Evolutionary conservation across 1,140 invertebrate genomes (phyloP).

Genomic region (Leptinotarsa undecemlineata): DNA sequence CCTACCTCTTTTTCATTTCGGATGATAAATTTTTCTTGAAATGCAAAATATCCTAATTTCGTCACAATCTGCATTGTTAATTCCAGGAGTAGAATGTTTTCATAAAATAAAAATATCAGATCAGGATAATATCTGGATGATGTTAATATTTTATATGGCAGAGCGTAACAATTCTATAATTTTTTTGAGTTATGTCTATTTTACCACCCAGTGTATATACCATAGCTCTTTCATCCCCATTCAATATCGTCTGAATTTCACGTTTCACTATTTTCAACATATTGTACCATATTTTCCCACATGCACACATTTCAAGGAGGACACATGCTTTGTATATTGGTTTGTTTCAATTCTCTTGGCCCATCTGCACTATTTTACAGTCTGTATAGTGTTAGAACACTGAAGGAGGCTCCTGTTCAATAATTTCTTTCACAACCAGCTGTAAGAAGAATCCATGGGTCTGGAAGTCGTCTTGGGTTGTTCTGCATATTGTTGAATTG

Average conservation of each 20-base stretch:
- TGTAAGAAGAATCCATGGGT: constrained; percentile 15
- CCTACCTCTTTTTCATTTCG: too few species aligned
- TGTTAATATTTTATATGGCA: too few species aligned
- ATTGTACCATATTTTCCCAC: constrained; percentile 19
- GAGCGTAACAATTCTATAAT: too few species aligned
- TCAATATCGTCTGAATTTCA: neutral
- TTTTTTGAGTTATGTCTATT: too few species aligned
- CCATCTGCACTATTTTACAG: constrained; percentile 19
- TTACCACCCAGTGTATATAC: too few species aligned
- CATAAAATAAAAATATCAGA: too few species aligned
- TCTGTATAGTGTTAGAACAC: constrained; percentile 28
- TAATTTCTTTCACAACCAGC: constrained; percentile 19
- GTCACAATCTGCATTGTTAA: too few species aligned
- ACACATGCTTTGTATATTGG: constrained; percentile 16
- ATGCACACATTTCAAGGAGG: constrained; percentile 17
- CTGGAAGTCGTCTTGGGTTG: constrained; percentile 21
- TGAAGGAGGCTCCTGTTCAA: neutral
- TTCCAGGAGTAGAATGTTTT: too few species aligned
- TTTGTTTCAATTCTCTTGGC: constrained; percentile 25
- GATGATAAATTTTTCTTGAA: too few species aligned
- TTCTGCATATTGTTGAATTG: constrained; percentile 14
- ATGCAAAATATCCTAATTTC: too few species aligned
- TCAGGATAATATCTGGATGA: too few species aligned
- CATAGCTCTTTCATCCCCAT: too few species aligned
- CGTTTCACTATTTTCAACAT: neutral